Percentiles rank a stretch among this genome's conserved stretches.
These are phyloP conservation scores for Telmatochromis sp. DNA, from an alignment of 2,113 vertebrate species.

Conservation along the genomic window DNA sequence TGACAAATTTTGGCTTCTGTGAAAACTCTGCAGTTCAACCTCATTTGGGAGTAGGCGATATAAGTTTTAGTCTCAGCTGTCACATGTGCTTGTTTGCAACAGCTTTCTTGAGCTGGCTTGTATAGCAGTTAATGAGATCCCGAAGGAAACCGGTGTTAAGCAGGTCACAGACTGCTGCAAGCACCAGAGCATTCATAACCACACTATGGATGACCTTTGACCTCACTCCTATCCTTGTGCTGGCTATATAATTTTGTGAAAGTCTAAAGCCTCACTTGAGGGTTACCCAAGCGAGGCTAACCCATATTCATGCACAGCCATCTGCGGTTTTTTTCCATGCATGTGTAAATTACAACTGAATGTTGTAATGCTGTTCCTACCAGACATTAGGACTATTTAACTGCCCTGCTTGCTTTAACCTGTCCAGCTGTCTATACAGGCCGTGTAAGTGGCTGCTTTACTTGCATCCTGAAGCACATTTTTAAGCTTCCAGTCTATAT, in stretches of 20 bases:
- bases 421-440: not conserved
- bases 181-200: not conserved
- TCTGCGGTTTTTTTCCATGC: not conserved
- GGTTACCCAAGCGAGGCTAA: not conserved
- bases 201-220: constrained; percentile 19
- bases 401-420: not conserved
- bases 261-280: not conserved
- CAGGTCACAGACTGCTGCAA: constrained; percentile 8
- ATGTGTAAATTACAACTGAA: not conserved
- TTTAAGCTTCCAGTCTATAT: not conserved
- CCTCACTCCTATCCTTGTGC: not conserved
- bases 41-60: not conserved
- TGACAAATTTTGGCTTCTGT: not conserved
- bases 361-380: not conserved
- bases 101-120: not conserved
- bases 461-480: not conserved
- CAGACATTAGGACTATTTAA: not conserved
- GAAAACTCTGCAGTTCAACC: not conserved
- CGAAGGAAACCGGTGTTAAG: constrained; percentile 1
- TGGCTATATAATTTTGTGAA: not conserved
- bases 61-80: not conserved
- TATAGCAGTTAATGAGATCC: constrained; percentile 56
- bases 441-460: not conserved
- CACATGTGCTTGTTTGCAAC: constrained; percentile 36
- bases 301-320: not conserved